phyloP scores from a whole-genome alignment of 1,140 invertebrate species.

The Drosophila ambigua region DNA sequence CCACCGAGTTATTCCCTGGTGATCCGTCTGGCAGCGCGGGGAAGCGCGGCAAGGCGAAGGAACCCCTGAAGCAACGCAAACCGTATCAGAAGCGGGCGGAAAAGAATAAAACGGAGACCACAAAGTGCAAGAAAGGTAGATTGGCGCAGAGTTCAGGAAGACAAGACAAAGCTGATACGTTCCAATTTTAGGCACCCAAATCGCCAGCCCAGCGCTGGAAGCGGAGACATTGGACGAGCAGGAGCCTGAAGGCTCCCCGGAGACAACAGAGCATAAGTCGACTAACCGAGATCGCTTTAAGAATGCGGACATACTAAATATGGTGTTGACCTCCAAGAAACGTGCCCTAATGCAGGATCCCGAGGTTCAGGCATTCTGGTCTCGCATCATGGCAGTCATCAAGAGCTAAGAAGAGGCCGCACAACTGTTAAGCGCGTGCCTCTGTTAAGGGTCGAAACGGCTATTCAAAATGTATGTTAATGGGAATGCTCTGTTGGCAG shows the following conservation, averaged over 20 bases:
- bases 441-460: not conserved
- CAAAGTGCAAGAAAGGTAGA: conserved; percentile 52
- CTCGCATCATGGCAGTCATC: conserved; percentile 51
- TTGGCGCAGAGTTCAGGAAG: not conserved
- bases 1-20: conserved; percentile 14
- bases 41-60: conserved; percentile 47
- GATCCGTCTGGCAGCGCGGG: conserved; percentile 8
- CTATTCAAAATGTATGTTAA: conserved; percentile 1
- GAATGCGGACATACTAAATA: conserved; percentile 72
- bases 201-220: conserved; percentile 39
- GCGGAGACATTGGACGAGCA: conserved; percentile 47
- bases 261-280: conserved; percentile 47
- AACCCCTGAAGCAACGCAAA: conserved; percentile 55
- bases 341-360: conserved; percentile 70
- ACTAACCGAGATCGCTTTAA: conserved; percentile 64
- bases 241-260: conserved; percentile 52
- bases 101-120: conserved; percentile 55
- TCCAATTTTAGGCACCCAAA: conserved; percentile 21
- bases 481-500: too few relatives aligned
- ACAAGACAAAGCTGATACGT: too few relatives aligned
- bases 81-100: conserved; percentile 76
- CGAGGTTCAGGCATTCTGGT: conserved; percentile 70
- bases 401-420: conserved; percentile 32
- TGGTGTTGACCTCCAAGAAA: conserved; percentile 75
- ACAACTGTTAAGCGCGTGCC: not conserved